phyloP scores from a whole-genome alignment of 2,113 vertebrate species.

The Cyprinodon brontotheroides region DNA sequence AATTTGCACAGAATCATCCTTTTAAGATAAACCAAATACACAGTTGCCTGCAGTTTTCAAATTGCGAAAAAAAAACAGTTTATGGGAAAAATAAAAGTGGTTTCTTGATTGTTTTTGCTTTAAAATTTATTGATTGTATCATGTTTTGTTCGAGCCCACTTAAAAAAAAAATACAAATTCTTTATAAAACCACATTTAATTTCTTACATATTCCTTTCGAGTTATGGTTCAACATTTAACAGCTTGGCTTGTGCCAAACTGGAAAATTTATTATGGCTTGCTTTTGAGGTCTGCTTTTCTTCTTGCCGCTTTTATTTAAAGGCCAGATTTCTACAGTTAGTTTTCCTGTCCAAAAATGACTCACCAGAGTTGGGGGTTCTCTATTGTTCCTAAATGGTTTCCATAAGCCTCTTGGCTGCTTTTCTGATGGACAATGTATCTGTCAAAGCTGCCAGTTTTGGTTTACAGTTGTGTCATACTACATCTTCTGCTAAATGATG shows the following conservation, averaged over 20 bases:
- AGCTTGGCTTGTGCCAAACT: no score
- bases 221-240: no score
- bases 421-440: background rate
- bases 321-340: no score
- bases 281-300: background rate
- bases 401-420: background rate
- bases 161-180: no score
- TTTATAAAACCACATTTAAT: background rate
- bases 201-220: background rate
- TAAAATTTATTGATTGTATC: no score
- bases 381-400: background rate
- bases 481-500: background rate
- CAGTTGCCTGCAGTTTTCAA: no score
- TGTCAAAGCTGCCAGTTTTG: background rate
- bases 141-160: no score
- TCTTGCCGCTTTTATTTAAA: no score
- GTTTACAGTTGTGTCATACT: background rate
- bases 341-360: background rate
- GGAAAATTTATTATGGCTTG: background rate
- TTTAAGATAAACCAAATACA: background rate
- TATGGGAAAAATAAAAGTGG: no score
- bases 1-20: background rate
- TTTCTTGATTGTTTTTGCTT: no score
- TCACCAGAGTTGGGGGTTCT: background rate
- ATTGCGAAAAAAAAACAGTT: no score